phyloP scores from a whole-genome alignment of 2,888 invertebrate species.

The Leucozona laternaria region DNA sequence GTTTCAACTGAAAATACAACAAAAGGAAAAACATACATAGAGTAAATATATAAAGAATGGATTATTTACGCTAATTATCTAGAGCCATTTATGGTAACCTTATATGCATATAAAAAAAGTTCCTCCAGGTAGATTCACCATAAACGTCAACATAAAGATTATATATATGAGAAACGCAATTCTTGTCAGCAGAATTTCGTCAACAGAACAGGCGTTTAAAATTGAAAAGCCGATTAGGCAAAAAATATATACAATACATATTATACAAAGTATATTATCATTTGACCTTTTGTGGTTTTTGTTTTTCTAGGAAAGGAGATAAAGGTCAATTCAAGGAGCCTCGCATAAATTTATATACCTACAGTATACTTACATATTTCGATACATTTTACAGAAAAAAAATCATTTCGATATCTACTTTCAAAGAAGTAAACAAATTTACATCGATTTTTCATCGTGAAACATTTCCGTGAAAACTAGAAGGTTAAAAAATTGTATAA shows the following conservation, averaged over 20 bases:
- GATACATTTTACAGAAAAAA: too few species aligned
- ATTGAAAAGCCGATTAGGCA: constrained; percentile 37
- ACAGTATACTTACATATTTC: neutral
- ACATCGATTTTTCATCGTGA: too few species aligned
- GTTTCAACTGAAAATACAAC: constrained; percentile 50
- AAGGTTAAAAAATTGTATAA: too few species aligned
- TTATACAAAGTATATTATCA: neutral
- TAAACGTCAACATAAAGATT: constrained; percentile 5
- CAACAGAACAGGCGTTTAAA: constrained; percentile 33
- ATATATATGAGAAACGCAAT: neutral
- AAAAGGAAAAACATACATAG: neutral
- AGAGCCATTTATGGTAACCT: constrained; percentile 10
- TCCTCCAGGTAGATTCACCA: constrained; percentile 11
- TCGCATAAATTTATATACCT: neutral
- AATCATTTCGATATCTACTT: too few species aligned
- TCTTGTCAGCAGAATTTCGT: neutral
- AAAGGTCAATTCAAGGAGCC: neutral
- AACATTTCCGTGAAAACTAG: too few species aligned
- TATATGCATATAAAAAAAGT: neutral
- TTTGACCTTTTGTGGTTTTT: constrained; percentile 12
- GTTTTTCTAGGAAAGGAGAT: constrained; percentile 29
- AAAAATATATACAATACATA: neutral
- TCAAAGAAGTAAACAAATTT: too few species aligned
- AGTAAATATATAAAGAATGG: neutral
- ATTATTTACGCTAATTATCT: constrained; percentile 26